Evolutionary conservation across 1,140 invertebrate species (phyloP), one percentile per base, ranked within the genome.

Genomic region (Metopolophium dirhodum): DNA sequence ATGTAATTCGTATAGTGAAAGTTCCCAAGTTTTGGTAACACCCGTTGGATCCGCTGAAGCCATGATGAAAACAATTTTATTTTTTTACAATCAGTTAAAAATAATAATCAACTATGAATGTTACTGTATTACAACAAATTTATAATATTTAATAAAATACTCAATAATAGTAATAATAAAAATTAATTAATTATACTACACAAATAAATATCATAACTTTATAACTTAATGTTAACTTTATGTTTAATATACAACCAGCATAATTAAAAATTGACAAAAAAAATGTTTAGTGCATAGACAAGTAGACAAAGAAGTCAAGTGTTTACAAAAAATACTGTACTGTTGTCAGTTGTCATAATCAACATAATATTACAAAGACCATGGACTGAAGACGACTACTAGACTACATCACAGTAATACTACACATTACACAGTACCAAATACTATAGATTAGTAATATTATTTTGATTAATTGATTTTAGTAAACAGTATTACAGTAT

Each of bases 1-100:
- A 95, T 99, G 98, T 3, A 99, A 95, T 95, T 99, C 99, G 95
- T 99, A 99, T 35, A 99, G 96, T 85, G 98, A 99, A 94, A 99
- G 96, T 96, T 99, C 99, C 99, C 99, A 99, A 94, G 98, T 99
- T 97, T 99, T 99, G 95, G 97, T 96, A 95, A 97, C 97, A 94
- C 97, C 96, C 22, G 96, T 95, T 14, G 96, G 96, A 94, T 96
- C 96, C 96, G 89, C 54, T 57, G 93, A 93, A 91, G 93, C 82
- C 93, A 93, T 93, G 86, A 2, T 45, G 51, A 54, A 54, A 82
- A 26, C 14, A 11, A 9, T 23, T 85, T 30, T 47, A 41, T 51
- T n/a, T 54, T 85, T 26, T 30, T 30, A 86, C 20, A 47, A n/a
- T 47, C 11, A 4, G 37, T 30, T 86, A 7, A 47, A 47, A 82